Base-by-base conservation (phyloP, 2,888 invertebrate genomes). In the Leucoptera coffeella region DNA sequence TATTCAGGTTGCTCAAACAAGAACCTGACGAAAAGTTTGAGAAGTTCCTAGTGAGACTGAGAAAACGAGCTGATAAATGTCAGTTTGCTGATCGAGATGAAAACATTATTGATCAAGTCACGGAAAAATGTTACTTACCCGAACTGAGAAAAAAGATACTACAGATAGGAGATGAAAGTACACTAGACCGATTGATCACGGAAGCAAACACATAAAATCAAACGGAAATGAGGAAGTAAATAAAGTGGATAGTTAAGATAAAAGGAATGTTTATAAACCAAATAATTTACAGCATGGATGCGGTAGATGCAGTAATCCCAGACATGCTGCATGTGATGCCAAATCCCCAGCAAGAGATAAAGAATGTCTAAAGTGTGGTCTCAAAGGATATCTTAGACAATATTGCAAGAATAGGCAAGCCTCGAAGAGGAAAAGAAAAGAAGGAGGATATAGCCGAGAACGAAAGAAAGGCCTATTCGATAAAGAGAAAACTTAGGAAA, bases 141-240 rank as follows among this genome's bases (percentile, higher is more conserved):
- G 28, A 28, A 19, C 13, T 23, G 19, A n/a, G 24, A 4, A 28
- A 28, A n/a, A 23, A 28, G 19, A 26, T 25, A 10, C 14, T 28
- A 6, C 10, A n/a, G 8, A 4, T 19, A 3, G 28, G 28, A 28
- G n/a, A n/a, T 15, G n/a, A 8, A n/a, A 11, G 23, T 9, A 28
- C 28, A 14, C 15, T 28, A 6, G 28, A 28, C 13, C 15, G 12
- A 15, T 20, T 28, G 8, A 20, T 23, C 5, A 7, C 17, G 11
- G 28, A 23, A 3, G 28, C 28, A 4, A 28, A 28, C 12, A 11
- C 28, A 4, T 13, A 15, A 5, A 14, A 12, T n/a, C n/a, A n/a
- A n/a, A n/a, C n/a, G n/a, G n/a, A n/a, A 12, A 22, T 9, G 9
- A 8, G 11, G 8, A 10, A 10, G 22, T 26, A n/a, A 26, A 21